Evolutionary conservation across 2,888 invertebrate species (phyloP), one percentile per base, ranked within the genome.

Genomic region (Diarsia dahlii): DNA sequence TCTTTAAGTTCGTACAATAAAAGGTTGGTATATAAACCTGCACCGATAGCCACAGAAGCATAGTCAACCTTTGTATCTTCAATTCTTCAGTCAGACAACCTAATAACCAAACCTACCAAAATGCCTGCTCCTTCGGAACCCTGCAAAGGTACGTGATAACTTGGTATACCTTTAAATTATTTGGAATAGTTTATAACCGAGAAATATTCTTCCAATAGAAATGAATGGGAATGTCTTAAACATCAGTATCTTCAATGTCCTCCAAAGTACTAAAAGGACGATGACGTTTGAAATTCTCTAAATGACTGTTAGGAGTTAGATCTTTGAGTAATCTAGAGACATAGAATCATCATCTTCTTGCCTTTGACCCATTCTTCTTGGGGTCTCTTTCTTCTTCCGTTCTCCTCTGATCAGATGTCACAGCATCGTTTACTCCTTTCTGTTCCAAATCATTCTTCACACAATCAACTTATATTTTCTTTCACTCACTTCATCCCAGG

Each of bases 121-220:
- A 97, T 97, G 97, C 97, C 97, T 82, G 96, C 97, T 46, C 97
- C 97, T 23, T 95, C 95, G 84, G 97, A 97, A 86, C 91, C 96
- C 56, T 97, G 97, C 91, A 97, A 97, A 95, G 97, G 97, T 97
- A 93, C 91, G 91, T 72, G 45, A 48, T 65, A 23, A 60, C 12
- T 23, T n/a, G 5, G 10, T 60, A 28, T 28, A 15, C 8, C 8
- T 28, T 28, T 58, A 8, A 15, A 56, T 28, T 56, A 56, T 56
- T 56, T 23, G 34, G 1, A 48, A 34, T n/a, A 9, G 5, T 34
- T 1, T 48, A 4, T 48, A 70, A 67, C 18, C 1, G 0, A 34
- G 18, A 18, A 12, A 39, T 48, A 56, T 15, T 28, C 8, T 15
- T 28, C 28, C 6, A 58, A 28, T 58, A 56, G 15, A 56, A 15